Percentiles rank a stretch among this genome's conserved stretches.
These are phyloP conservation scores for Temnothorax nylanderi DNA, from an alignment of 1,140 invertebrate species.

Conservation along the genomic window DNA sequence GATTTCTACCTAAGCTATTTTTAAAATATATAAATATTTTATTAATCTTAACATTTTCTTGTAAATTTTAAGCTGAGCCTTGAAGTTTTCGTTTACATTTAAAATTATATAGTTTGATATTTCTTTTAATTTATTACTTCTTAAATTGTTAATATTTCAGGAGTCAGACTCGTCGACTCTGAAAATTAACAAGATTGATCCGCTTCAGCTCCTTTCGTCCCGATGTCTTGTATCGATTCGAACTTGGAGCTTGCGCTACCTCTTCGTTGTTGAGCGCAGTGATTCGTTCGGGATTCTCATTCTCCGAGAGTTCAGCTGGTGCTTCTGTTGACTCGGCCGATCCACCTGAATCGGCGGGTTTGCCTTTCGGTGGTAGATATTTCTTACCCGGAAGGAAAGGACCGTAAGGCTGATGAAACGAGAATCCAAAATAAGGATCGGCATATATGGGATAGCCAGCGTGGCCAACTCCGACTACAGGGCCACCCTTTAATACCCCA, in stretches of 20 bases:
- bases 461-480: constrained; percentile 44
- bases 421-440: constrained; percentile 49
- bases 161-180: neutral
- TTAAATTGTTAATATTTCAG: neutral
- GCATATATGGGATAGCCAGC: constrained; percentile 42
- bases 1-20: neutral
- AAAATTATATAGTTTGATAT: neutral
- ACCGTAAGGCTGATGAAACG: constrained; percentile 40
- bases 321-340: neutral
- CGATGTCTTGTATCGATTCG: constrained; percentile 23
- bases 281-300: constrained; percentile 32
- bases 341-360: constrained; percentile 33
- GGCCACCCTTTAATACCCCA: constrained; percentile 8
- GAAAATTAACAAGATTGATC: neutral
- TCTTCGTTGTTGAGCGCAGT: neutral
- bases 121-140: neutral
- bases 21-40: neutral
- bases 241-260: constrained; percentile 13
- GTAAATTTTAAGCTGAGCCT: neutral
- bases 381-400: constrained; percentile 31
- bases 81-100: neutral
- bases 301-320: neutral
- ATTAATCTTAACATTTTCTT: neutral
- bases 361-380: constrained; percentile 26
- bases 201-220: neutral